Conservation (phyloP, 2,113 vertebrate species). For the Cheirogaleus medius region DNA sequence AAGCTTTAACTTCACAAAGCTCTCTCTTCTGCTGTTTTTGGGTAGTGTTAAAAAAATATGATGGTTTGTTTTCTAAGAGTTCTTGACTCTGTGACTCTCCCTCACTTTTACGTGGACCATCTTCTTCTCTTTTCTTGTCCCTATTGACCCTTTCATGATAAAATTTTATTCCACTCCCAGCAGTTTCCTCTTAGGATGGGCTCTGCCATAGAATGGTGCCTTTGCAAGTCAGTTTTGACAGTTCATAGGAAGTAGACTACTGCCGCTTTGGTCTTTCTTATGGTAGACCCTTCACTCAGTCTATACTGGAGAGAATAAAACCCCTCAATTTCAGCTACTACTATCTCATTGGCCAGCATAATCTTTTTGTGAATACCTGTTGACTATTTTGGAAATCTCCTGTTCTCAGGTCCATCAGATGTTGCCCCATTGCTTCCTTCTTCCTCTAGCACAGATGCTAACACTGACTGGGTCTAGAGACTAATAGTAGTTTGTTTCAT, state of each 20-base stretch:
- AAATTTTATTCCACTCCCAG: background rate
- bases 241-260: background rate
- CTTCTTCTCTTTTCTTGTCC: background rate
- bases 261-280: background rate
- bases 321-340: background rate
- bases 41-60: background rate
- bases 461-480: background rate
- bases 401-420: background rate
- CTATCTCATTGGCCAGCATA: background rate
- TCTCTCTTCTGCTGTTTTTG: background rate
- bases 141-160: background rate
- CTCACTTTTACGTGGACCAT: background rate
- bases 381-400: background rate
- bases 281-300: background rate
- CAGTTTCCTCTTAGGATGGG: background rate
- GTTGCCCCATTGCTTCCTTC: background rate
- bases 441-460: background rate
- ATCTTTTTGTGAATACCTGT: background rate
- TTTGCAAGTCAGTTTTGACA: constrained; percentile 13
- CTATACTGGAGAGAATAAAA: background rate
- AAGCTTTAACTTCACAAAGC: background rate
- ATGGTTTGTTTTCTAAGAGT: background rate
- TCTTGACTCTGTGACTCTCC: background rate
- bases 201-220: background rate
- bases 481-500: background rate